Evolutionary conservation across 1,140 invertebrate species (phyloP).

Genomic region (Sminthurides bifidus): DNA sequence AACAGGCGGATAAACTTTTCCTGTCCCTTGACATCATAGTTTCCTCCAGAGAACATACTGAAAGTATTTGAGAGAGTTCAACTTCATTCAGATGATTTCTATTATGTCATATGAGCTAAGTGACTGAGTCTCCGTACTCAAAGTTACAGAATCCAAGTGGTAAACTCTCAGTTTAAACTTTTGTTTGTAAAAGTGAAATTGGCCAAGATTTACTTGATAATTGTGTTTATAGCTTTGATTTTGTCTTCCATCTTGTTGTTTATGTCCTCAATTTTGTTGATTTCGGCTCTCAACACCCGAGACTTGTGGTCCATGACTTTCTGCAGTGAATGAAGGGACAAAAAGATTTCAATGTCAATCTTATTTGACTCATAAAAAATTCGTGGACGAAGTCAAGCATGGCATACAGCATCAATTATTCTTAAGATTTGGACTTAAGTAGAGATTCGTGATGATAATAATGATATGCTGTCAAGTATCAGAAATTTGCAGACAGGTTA

Average conservation of each 20-base stretch:
- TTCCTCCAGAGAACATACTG: constrained; percentile 30
- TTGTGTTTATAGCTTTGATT: constrained; percentile 14
- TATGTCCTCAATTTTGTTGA: constrained; percentile 11
- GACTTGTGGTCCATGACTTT: constrained; percentile 10
- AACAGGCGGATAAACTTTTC: constrained; percentile 25
- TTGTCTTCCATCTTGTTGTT: constrained; percentile 16
- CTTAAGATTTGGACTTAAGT: too few species aligned
- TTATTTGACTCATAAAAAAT: not conserved
- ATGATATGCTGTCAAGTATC: too few species aligned
- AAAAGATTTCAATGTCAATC: not conserved
- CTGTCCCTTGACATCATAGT: constrained; percentile 28
- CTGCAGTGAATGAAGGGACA: not conserved
- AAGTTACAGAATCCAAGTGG: too few species aligned
- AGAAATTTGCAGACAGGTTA: too few species aligned
- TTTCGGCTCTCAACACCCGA: constrained; percentile 11
- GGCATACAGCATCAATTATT: not conserved
- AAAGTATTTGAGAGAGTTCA: not conserved
- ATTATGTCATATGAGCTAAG: too few species aligned
- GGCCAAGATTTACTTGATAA: not conserved
- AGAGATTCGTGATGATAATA: too few species aligned
- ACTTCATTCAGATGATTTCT: too few species aligned
- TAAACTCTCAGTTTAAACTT: too few species aligned
- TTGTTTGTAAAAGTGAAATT: not conserved
- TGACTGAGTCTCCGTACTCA: too few species aligned
- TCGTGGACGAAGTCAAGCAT: not conserved